Evolutionary conservation across 2,113 vertebrate genomes (phyloP).

Genomic region (Cercopithecus mona): DNA sequence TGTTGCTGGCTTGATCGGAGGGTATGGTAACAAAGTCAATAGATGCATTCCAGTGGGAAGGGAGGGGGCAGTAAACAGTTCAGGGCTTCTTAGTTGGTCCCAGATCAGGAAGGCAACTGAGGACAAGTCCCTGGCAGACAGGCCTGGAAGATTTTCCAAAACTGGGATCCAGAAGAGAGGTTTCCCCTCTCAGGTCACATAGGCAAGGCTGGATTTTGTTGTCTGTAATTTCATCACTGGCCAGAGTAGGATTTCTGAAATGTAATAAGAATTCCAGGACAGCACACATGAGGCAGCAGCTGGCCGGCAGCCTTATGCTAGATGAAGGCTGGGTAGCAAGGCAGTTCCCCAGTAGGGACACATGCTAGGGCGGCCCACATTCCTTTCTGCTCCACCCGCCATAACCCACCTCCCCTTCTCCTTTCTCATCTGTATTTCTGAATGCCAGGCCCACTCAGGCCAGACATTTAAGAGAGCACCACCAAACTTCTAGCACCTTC

Average conservation of each 20-base stretch:
- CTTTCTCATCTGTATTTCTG: background rate
- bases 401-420: fast-evolving
- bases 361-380: background rate
- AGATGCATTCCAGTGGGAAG: background rate
- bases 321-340: background rate
- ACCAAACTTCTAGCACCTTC: background rate
- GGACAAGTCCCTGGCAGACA: constrained; percentile 57
- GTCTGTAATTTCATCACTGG: constrained; percentile 54
- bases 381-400: background rate
- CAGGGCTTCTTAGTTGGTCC: background rate
- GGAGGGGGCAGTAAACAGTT: background rate
- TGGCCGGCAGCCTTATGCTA: background rate
- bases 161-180: constrained; percentile 50
- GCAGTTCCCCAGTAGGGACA: background rate
- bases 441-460: background rate
- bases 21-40: background rate
- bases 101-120: constrained; percentile 37
- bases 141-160: constrained; percentile 50
- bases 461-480: background rate
- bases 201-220: background rate
- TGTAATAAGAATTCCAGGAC: constrained; percentile 62
- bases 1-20: background rate
- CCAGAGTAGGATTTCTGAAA: background rate
- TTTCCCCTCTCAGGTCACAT: constrained; percentile 53
- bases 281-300: background rate